Evolutionary conservation across 2,797 vertebrate genomes (phyloP).

Genomic region (Tragelaphus oryx): DNA sequence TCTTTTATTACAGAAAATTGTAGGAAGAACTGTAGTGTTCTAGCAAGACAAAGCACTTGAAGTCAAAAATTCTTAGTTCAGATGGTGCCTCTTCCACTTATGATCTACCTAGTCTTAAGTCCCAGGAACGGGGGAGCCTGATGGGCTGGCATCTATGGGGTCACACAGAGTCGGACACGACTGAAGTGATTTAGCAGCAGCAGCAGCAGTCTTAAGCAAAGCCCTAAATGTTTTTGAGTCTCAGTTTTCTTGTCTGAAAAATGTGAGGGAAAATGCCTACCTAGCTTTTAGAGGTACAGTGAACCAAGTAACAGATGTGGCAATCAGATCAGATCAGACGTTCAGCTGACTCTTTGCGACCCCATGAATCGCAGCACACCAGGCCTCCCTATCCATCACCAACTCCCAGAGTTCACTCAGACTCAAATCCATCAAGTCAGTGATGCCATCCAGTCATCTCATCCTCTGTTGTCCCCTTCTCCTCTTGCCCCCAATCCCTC

Average conservation of each 20-base stretch:
- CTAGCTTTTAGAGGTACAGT: background rate
- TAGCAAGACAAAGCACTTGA: background rate
- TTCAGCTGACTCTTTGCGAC: no score
- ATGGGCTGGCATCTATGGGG: no score
- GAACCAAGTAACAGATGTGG: background rate
- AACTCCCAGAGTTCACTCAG: no score
- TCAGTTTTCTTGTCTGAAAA: background rate
- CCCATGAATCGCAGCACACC: no score
- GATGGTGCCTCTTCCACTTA: background rate
- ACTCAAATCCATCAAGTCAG: no score
- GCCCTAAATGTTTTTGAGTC: background rate
- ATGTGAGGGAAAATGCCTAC: background rate
- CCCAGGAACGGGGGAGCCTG: no score
- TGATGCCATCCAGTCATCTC: no score
- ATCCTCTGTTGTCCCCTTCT: no score
- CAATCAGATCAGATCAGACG: background rate
- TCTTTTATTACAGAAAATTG: background rate
- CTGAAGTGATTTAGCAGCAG: no score
- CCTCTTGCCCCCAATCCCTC: no score
- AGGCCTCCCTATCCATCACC: no score
- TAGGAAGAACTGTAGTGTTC: background rate
- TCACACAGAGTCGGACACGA: accelerated
- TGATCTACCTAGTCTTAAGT: background rate
- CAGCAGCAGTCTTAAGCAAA: background rate
- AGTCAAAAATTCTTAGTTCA: background rate